Percentiles rank a stretch among this genome's conserved stretches.
Conservation (phyloP, 2,797 vertebrate species). For the Corythornis leucogaster region DNA sequence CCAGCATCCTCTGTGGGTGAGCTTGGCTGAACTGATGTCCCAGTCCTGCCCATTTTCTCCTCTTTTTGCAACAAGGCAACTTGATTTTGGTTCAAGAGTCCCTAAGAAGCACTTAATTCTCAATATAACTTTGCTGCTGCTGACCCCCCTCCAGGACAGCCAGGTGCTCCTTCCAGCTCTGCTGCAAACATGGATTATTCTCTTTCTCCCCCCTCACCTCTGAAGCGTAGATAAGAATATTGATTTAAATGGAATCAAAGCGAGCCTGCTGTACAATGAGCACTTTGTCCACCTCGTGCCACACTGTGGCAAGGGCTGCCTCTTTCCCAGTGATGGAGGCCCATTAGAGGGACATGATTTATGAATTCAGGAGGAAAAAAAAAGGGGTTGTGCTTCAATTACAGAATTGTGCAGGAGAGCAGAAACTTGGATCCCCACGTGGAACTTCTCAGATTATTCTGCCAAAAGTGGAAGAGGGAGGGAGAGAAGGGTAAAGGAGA, state of each 20-base stretch:
- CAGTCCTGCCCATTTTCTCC: fast-evolving
- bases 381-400: background rate
- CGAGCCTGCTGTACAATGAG: background rate
- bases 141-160: background rate
- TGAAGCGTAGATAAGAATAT: background rate
- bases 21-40: background rate
- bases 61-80: background rate
- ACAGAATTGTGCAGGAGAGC: background rate
- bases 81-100: background rate
- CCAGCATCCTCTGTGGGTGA: fast-evolving
- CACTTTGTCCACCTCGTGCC: background rate
- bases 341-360: background rate
- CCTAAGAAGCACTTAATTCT: background rate
- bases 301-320: background rate
- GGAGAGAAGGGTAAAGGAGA: background rate
- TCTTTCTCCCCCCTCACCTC: background rate
- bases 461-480: background rate
- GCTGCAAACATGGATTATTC: background rate
- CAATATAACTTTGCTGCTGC: background rate
- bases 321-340: background rate
- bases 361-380: background rate
- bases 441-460: background rate
- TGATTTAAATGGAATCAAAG: slow-evolving; percentile 22
- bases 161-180: background rate
- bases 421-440: background rate